A percentile compares a stretch with the other conserved stretches of the same genome.
phyloP scores from a whole-genome alignment of 2,888 invertebrate genomes.

The Epistrophe grossulariae region DNA sequence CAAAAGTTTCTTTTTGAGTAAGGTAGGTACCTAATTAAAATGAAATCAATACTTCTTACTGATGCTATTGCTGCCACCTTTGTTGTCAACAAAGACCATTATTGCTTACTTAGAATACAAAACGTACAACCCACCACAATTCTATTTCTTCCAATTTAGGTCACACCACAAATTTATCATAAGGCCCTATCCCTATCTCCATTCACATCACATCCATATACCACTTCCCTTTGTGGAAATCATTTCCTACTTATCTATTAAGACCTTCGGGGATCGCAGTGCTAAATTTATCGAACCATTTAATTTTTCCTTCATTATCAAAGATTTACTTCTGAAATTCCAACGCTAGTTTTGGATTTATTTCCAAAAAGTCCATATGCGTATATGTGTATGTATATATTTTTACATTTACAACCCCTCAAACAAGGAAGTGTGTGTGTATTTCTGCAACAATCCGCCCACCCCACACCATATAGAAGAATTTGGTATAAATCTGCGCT shows the following conservation, averaged over 20 bases:
- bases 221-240: background rate
- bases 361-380: background rate
- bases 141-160: background rate
- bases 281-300: constrained; percentile 13
- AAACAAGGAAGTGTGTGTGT: background rate
- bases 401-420: background rate
- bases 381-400: background rate
- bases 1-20: background rate
- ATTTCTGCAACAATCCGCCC: too few species aligned
- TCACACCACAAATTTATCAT: background rate
- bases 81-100: background rate
- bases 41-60: background rate
- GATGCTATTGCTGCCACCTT: background rate
- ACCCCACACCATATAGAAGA: background rate
- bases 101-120: background rate
- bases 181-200: background rate
- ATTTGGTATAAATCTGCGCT: constrained; percentile 29
- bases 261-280: background rate
- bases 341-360: constrained; percentile 7
- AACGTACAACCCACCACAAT: background rate
- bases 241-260: constrained; percentile 4
- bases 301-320: constrained; percentile 13
- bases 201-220: background rate
- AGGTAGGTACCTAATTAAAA: background rate
- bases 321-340: constrained; percentile 21